A percentile compares a stretch with the other conserved stretches of the same genome.
Evolutionary conservation across 2,888 invertebrate genomes (phyloP).

Genomic region (Halictus quadricinctus): DNA sequence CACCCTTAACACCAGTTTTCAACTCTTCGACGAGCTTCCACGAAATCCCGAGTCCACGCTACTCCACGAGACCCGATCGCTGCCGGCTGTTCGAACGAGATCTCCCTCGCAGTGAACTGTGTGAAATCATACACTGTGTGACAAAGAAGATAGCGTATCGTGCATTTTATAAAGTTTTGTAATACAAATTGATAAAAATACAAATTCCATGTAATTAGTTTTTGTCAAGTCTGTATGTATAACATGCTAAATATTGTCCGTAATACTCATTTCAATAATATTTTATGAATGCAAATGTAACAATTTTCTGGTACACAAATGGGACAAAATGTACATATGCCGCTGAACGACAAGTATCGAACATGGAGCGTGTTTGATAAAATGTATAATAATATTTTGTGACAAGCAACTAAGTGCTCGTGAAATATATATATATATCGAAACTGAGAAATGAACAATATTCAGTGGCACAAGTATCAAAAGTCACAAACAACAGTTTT

Average conservation of each 20-base stretch:
- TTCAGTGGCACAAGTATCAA: not conserved
- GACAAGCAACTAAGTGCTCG: not conserved
- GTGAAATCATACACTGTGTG: conserved; percentile 28
- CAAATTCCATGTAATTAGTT: not conserved
- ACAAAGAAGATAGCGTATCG: not conserved
- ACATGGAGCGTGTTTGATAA: not conserved
- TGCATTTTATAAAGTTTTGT: not conserved
- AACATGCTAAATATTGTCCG: too few relatives aligned
- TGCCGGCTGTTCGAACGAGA: not conserved
- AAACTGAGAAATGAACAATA: not conserved
- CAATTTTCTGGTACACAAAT: not conserved
- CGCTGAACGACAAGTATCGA: not conserved
- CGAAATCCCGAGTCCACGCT: not conserved
- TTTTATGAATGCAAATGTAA: not conserved
- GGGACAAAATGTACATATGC: not conserved
- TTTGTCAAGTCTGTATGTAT: too few relatives aligned
- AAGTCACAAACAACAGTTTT: not conserved
- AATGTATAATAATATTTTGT: not conserved
- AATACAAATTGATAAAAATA: not conserved
- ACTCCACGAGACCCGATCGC: not conserved
- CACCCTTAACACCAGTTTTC: conserved; percentile 8
- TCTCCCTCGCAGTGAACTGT: conserved; percentile 15
- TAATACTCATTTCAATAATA: too few relatives aligned
- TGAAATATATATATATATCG: not conserved
- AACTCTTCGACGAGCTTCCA: not conserved